Conservation (phyloP, 2,888 invertebrate genomes). For the Thecophora atra region DNA sequence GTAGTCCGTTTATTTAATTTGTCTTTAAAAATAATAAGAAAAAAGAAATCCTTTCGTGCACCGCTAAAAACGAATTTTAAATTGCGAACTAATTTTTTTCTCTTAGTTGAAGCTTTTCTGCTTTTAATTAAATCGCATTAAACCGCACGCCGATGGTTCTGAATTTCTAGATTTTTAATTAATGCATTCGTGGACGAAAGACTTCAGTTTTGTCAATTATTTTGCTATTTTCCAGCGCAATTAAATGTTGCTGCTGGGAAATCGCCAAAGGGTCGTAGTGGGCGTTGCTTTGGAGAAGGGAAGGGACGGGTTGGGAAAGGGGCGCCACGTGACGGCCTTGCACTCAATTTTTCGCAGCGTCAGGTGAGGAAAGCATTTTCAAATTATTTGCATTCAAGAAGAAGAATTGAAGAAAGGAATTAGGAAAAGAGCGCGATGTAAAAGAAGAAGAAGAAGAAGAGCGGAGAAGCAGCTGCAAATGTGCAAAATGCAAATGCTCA, state of each 20-base stretch:
- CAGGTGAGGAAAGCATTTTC: slow-evolving; percentile 57
- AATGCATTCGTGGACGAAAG: slow-evolving; percentile 18
- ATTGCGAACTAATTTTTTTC: no score
- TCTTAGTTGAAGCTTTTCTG: no score
- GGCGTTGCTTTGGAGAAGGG: background rate
- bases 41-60: no score
- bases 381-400: slow-evolving; percentile 52
- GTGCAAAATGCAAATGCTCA: slow-evolving; percentile 34
- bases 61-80: no score
- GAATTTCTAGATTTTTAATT: slow-evolving; percentile 21
- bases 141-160: no score
- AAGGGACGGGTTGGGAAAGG: background rate
- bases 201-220: slow-evolving; percentile 26
- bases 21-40: no score
- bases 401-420: slow-evolving; percentile 32
- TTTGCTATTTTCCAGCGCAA: slow-evolving; percentile 30
- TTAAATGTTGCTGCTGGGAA: slow-evolving; percentile 13
- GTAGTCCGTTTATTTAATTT: no score
- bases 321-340: slow-evolving; percentile 28
- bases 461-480: background rate
- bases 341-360: slow-evolving; percentile 44
- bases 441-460: background rate
- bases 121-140: no score
- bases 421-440: background rate
- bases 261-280: background rate